These are phyloP conservation scores for Podarcis lilfordi DNA, from an alignment of 2,797 vertebrate species.

Conservation along the genomic window DNA sequence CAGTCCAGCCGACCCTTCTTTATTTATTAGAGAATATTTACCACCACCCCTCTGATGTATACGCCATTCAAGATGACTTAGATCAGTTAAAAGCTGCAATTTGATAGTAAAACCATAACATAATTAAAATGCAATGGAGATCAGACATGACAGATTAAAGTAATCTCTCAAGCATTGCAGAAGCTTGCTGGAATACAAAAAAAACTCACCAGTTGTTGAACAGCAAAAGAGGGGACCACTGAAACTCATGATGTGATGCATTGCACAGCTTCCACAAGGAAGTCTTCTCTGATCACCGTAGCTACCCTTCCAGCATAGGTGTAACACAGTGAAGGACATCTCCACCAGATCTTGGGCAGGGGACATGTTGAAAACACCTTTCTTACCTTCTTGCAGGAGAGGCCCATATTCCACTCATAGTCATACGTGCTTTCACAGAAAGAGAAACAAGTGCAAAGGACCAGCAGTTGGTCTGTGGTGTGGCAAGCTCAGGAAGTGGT, in stretches of 20 bases:
- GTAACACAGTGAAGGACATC: neutral
- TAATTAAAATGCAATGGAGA: too few species aligned
- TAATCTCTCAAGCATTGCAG: neutral
- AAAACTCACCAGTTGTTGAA: neutral
- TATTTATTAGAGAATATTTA: neutral
- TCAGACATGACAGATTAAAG: too few species aligned
- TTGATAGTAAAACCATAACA: neutral
- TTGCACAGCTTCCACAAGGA: neutral
- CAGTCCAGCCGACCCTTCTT: neutral
- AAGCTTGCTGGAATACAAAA: too few species aligned
- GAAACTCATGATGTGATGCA: neutral
- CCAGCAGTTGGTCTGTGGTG: neutral
- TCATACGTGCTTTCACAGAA: neutral
- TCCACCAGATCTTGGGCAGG: too few species aligned
- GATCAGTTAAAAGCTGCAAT: neutral
- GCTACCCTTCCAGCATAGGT: neutral
- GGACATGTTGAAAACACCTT: neutral
- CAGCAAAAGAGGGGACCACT: neutral
- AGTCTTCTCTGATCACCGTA: neutral
- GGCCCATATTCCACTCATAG: neutral
- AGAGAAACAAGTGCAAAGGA: neutral
- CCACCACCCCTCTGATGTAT: neutral
- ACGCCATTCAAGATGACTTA: neutral
- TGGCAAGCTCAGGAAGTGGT: neutral
- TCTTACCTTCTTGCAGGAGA: neutral